Base-by-base conservation (phyloP, 2,113 vertebrate species). In the Thryonomys swinderianus region DNA sequence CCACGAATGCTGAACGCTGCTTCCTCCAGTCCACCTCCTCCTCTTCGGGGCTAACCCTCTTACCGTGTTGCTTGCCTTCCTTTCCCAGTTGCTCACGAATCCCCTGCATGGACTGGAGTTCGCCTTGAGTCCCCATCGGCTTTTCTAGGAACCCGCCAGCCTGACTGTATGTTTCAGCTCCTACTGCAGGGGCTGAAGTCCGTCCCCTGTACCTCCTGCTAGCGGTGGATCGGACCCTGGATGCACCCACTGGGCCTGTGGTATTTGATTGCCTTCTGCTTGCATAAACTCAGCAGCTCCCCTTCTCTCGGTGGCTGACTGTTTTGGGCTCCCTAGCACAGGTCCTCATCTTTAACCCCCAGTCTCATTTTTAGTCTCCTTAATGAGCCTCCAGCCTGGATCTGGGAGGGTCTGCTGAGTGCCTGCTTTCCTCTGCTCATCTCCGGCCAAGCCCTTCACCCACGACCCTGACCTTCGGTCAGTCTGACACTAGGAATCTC, bases 211-310 rank as follows among this genome's bases (percentile, higher is more conserved):
- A 42, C 62, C 53, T 82, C 40, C 30, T 92, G 55, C n/a, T 45
- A 32, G 20, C 34, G 37, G n/a, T 45, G 84, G 57, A 3, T 20
- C 40, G 40, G 64, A 42, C n/a, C 76, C 51, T 91, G 23, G 30
- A 10, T 14, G 7, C 6, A 18, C 17, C 34, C 4, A 0, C 21
- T 21, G 34, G 14, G 59, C 20, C 27, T 0, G 2, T 53, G 42
- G 27, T 55, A 11, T 18, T 25, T 55, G 8, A 42, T 59, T 18
- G 40, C 17, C 23, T 66, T 5, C 30, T 66, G 45, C 25, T 64
- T 45, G 10, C 64, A 57, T 32, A 27, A 25, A 27, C 14, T 76
- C 42, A 32, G 30, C 25, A 48, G 30, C 42, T 76, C 3, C 20
- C 6, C 18, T 64, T 85, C 53, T 0, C 48, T 86, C 14, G 18